These are phyloP conservation scores for Onychostruthus taczanowskii DNA, from an alignment of 2,113 vertebrate genomes.

Conservation along the genomic window DNA sequence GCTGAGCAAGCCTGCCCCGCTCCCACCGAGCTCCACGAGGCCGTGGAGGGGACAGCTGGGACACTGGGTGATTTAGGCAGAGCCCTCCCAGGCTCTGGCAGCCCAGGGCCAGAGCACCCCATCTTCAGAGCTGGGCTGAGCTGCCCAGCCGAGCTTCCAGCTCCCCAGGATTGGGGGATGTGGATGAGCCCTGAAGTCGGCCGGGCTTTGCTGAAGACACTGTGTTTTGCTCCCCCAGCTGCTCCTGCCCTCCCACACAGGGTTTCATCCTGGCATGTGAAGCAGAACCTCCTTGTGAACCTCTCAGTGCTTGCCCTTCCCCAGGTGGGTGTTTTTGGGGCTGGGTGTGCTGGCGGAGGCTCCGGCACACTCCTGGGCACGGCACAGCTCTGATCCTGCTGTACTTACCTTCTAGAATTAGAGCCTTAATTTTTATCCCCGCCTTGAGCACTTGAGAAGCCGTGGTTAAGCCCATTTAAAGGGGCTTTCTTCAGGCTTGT, in stretches of 20 bases:
- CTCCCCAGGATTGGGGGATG: neutral
- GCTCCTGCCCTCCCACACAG: neutral
- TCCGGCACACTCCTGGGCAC: rapidly evolving
- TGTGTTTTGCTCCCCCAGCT: neutral
- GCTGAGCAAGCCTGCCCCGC: neutral
- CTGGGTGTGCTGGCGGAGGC: neutral
- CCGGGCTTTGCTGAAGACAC: neutral
- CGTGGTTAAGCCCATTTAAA: constrained; percentile 50
- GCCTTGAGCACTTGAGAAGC: constrained; percentile 59
- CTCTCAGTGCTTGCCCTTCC: neutral
- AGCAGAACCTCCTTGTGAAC: neutral
- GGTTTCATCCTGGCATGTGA: rapidly evolving
- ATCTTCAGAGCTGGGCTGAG: neutral
- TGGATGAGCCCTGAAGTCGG: rapidly evolving
- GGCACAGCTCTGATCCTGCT: constrained; percentile 6
- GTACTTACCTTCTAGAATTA: constrained; percentile 71
- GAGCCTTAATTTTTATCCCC: constrained; percentile 64
- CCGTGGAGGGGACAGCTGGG: rapidly evolving
- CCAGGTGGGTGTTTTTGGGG: neutral
- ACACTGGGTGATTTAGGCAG: rapidly evolving
- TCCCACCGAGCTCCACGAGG: rapidly evolving
- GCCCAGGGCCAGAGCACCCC: neutral
- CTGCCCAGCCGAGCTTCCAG: neutral
- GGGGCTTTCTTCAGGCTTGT: constrained; percentile 41
- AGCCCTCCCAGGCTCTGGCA: neutral